Conservation (phyloP, 2,797 vertebrate species). For the Xerus rutilus region DNA sequence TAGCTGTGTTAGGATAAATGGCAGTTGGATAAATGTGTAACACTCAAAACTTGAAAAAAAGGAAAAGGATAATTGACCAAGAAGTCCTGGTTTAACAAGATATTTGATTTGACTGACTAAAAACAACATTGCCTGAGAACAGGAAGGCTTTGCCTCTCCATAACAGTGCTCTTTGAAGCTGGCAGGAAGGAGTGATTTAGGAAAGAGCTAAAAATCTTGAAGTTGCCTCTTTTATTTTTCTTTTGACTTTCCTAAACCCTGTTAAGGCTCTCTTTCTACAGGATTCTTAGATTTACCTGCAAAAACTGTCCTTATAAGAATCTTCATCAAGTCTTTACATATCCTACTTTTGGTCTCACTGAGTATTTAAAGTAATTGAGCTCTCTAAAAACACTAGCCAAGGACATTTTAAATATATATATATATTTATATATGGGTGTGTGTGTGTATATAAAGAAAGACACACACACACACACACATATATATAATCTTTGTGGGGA, state of each 20-base stretch:
- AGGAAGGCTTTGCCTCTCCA: slow-evolving; percentile 26
- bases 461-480: no score
- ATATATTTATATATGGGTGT: no score
- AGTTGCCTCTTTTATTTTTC: neutral
- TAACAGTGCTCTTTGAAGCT: neutral
- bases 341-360: slow-evolving; percentile 26
- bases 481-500: slow-evolving; percentile 25
- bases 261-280: neutral
- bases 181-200: slow-evolving; percentile 23
- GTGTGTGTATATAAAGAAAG: no score
- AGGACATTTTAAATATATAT: no score
- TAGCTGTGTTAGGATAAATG: slow-evolving; percentile 51
- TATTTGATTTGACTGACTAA: slow-evolving; percentile 15
- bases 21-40: slow-evolving; percentile 65
- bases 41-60: slow-evolving; percentile 37
- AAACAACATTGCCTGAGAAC: slow-evolving; percentile 6
- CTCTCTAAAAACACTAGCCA: neutral
- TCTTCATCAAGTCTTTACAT: slow-evolving; percentile 47
- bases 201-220: slow-evolving; percentile 52
- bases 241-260: slow-evolving; percentile 16
- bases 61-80: slow-evolving; percentile 38
- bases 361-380: slow-evolving; percentile 40
- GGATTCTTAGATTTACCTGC: slow-evolving; percentile 27
- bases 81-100: slow-evolving; percentile 54
- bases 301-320: slow-evolving; percentile 46